A percentile compares a stretch with the other conserved stretches of the same genome.
Evolutionary conservation across 2,797 vertebrate species (phyloP).

Genomic region (Anabas testudineus): DNA sequence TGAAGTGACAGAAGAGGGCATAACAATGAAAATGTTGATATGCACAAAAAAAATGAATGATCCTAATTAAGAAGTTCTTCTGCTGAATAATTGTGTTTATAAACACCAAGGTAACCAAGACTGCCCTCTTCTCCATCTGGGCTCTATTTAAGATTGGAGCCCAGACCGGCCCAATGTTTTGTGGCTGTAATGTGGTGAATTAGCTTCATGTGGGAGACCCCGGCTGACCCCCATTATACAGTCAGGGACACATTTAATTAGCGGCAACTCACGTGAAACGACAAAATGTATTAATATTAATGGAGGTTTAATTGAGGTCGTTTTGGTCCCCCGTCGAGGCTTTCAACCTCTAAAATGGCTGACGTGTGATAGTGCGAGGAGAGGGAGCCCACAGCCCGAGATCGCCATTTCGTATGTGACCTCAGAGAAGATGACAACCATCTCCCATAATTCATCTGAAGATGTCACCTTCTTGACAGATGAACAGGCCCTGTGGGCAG

Average conservation of each 20-base stretch:
- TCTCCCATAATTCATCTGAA: slow-evolving; percentile 80
- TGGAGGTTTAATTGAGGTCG: slow-evolving; percentile 84
- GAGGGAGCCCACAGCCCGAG: slow-evolving; percentile 52
- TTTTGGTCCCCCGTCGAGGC: slow-evolving; percentile 73
- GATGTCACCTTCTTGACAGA: slow-evolving; percentile 79
- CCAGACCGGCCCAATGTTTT: slow-evolving; percentile 37
- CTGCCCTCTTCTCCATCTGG: slow-evolving; percentile 33
- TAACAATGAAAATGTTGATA: slow-evolving; percentile 19
- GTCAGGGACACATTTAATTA: slow-evolving; percentile 83
- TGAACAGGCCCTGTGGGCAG: slow-evolving; percentile 68
- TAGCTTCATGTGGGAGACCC: slow-evolving; percentile 73
- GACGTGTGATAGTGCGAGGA: slow-evolving; percentile 73
- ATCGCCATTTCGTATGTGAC: slow-evolving; percentile 73
- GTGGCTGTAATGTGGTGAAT: slow-evolving; percentile 71
- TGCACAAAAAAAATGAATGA: slow-evolving; percentile 9
- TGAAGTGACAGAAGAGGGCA: slow-evolving; percentile 6
- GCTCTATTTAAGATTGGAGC: slow-evolving; percentile 46
- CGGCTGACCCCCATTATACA: slow-evolving; percentile 78
- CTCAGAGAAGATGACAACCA: slow-evolving; percentile 76
- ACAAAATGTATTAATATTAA: slow-evolving; percentile 84
- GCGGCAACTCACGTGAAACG: slow-evolving; percentile 80
- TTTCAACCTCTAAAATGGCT: slow-evolving; percentile 83
- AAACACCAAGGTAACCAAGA: slow-evolving; percentile 31
- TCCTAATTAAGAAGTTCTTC: slow-evolving; percentile 36
- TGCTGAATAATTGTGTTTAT: slow-evolving; percentile 17